Evolutionary conservation across 2,797 vertebrate genomes (phyloP), one percentile per base, ranked within the genome.

Genomic region (Scleropages formosus): DNA sequence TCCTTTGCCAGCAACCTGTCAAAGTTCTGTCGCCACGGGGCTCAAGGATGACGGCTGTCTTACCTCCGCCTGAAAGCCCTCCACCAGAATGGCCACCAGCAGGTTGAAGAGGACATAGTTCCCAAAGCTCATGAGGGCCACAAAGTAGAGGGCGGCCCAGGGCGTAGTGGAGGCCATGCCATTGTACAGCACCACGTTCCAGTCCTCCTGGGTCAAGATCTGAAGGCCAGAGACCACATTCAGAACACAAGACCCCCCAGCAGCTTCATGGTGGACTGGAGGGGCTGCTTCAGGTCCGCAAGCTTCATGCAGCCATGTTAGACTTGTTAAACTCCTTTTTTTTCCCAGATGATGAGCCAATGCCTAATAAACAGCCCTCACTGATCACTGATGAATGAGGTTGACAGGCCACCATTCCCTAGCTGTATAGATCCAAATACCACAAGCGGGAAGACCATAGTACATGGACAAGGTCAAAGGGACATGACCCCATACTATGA

Each of bases 61-160:
- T 84, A 97, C 96, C 95, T 98, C 96, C 0, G 96, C 95, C 88
- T 98, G 96, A 85, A 98, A 98, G 47, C 96, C 96, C 83, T 98
- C 96, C 15, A 97, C 96, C 85, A 99, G 88, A 82, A 99, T 99
- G 90, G 97, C 97, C 66, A 99, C 97, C 1, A 99, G 91, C 44
- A 99, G 90, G 86, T 99, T 99, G 90, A 99, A 99, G 77, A 99
- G 95, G 59, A 98, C 97, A 0, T 98, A 99, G 85, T 99, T 99
- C 79, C 97, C 97, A 0, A 99, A 98, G 9, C 96, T 98, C 97
- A 98, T 99, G 78, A 99, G 93, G 60, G 97, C 96, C 71, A 99
- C 95, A 1, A 99, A 99, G 87, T 99, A 99, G 76, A 99, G 95
- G 0, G 97, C 95, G 0, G 97, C 97, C 94, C 95, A 94, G 0